phyloP scores from a whole-genome alignment of 2,888 invertebrate species.

The Pterostichus madidus region DNA sequence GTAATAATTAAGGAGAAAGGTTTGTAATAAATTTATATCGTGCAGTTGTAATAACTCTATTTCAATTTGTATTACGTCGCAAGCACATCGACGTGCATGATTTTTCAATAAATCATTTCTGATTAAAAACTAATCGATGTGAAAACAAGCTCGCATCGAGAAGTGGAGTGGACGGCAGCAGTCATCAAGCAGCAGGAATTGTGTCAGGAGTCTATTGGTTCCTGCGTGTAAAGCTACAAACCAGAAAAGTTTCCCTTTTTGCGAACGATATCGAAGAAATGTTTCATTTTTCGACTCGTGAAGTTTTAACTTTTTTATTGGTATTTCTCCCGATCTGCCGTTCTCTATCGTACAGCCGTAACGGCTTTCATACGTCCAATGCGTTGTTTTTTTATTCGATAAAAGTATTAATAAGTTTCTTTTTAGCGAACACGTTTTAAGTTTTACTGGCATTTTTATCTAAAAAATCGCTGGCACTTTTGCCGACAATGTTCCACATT shows the following conservation, averaged over 20 bases:
- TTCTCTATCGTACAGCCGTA: background rate
- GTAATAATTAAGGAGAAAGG: constrained; percentile 21
- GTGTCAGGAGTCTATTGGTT: constrained; percentile 46
- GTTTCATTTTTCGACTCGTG: constrained; percentile 63
- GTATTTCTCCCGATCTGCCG: constrained; percentile 48
- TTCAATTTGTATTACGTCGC: constrained; percentile 23
- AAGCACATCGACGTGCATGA: constrained; percentile 19
- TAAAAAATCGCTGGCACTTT: constrained; percentile 46
- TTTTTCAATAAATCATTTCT: constrained; percentile 23
- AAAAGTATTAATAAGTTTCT: constrained; percentile 64
- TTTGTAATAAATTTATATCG: background rate
- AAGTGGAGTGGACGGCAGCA: background rate
- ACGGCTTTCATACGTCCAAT: constrained; percentile 49
- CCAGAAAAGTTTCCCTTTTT: constrained; percentile 43
- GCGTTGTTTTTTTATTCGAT: constrained; percentile 60
- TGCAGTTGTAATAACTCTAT: background rate
- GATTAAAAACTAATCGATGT: constrained; percentile 44
- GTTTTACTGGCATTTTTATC: constrained; percentile 57
- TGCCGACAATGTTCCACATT: constrained; percentile 46
- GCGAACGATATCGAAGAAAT: constrained; percentile 54
- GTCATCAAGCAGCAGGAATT: background rate
- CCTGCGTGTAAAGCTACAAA: constrained; percentile 47
- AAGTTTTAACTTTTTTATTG: constrained; percentile 65
- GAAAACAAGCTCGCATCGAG: constrained; percentile 7
- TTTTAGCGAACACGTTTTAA: constrained; percentile 63